These are phyloP conservation scores for Halichoeres trimaculatus DNA, from an alignment of 2,113 vertebrate species.

Conservation along the genomic window DNA sequence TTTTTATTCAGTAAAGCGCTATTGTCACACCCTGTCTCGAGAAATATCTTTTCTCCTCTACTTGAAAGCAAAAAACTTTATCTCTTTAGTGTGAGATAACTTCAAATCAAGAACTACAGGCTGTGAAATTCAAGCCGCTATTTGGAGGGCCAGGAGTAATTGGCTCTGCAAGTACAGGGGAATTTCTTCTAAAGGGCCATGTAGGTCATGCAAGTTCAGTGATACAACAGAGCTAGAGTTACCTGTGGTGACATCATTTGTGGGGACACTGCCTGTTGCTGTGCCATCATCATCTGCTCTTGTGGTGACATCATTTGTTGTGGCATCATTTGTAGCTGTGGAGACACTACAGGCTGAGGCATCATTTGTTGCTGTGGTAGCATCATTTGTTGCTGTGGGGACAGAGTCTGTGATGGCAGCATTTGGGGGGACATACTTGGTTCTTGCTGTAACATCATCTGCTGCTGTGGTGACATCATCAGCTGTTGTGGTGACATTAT, in stretches of 20 bases:
- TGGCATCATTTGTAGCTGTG: slow-evolving; percentile 40
- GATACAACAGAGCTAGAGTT: slow-evolving; percentile 34
- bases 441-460: slow-evolving; percentile 35
- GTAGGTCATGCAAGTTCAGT: slow-evolving; percentile 6
- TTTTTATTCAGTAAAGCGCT: too few relatives aligned
- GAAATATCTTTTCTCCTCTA: too few relatives aligned
- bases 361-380: slow-evolving; percentile 32
- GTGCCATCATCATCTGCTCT: slow-evolving; percentile 49
- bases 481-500: slow-evolving; percentile 53
- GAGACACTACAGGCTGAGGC: slow-evolving; percentile 30
- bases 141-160: too few relatives aligned
- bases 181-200: neutral
- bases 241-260: slow-evolving; percentile 63
- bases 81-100: too few relatives aligned
- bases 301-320: slow-evolving; percentile 43
- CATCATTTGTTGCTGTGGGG: slow-evolving; percentile 34
- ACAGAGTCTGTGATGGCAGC: slow-evolving; percentile 15
- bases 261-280: slow-evolving; percentile 37
- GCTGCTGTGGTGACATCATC: slow-evolving; percentile 33
- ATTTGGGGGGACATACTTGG: slow-evolving; percentile 22
- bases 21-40: too few relatives aligned
- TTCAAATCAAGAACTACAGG: too few relatives aligned
- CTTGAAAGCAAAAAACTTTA: too few relatives aligned
- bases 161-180: too few relatives aligned
- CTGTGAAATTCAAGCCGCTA: too few relatives aligned